Conservation (phyloP, 2,797 vertebrate genomes). For the Nothura maculosa region DNA sequence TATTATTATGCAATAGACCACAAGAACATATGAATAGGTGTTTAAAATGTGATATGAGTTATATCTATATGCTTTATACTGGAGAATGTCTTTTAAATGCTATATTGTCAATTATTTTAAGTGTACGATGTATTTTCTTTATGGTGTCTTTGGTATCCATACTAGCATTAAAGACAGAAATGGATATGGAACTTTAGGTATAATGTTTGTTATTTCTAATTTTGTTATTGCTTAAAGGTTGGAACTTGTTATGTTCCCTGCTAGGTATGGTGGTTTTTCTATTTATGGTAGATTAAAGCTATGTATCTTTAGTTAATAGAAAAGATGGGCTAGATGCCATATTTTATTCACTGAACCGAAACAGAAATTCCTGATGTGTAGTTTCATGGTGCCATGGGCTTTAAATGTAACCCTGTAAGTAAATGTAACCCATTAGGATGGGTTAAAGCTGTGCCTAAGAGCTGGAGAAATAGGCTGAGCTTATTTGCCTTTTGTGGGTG, state of each 20-base stretch:
- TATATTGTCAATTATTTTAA: not conserved
- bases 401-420: not conserved
- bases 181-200: not conserved
- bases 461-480: not conserved
- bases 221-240: not conserved
- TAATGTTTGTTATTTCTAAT: not conserved
- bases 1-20: not conserved
- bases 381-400: not conserved
- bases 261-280: not conserved
- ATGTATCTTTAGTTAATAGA: fast-evolving
- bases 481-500: no score
- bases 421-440: not conserved
- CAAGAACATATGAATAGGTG: not conserved
- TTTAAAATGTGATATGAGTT: conserved; percentile 6
- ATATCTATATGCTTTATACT: not conserved
- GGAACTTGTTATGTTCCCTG: not conserved
- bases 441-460: fast-evolving
- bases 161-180: not conserved
- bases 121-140: conserved; percentile 16
- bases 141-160: not conserved
- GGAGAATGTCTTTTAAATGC: conserved; percentile 7
- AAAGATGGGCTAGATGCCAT: not conserved
- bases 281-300: not conserved
- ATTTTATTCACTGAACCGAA: not conserved
- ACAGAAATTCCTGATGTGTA: not conserved